Percentiles rank a stretch among this genome's conserved stretches.
These are phyloP conservation scores for Trypoxylus dichotomus DNA, from an alignment of 1,140 invertebrate genomes.

Conservation along the genomic window DNA sequence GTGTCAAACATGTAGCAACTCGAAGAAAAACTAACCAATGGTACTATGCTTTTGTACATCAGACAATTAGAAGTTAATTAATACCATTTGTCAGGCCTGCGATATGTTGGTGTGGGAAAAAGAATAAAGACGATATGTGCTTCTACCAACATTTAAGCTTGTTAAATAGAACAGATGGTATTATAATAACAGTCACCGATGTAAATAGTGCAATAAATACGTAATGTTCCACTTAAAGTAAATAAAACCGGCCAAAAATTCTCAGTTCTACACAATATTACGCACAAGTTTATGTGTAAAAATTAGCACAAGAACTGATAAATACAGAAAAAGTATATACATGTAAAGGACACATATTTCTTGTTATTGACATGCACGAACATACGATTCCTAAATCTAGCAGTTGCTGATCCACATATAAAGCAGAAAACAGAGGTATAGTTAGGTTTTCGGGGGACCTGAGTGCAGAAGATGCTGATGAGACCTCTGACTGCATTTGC, in stretches of 20 bases:
- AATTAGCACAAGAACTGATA: too few species aligned
- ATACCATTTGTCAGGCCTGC: background rate
- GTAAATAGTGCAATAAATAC: background rate
- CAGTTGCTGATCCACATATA: too few species aligned
- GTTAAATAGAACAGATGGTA: background rate
- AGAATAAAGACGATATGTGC: background rate
- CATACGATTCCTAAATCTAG: too few species aligned
- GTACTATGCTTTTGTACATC: background rate
- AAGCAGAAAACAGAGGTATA: too few species aligned
- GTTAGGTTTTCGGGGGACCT: too few species aligned
- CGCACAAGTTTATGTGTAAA: background rate
- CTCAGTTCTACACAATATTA: background rate
- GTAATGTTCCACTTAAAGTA: background rate
- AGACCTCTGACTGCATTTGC: too few species aligned
- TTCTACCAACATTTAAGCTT: background rate
- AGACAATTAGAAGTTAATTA: constrained; percentile 4
- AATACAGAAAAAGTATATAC: too few species aligned
- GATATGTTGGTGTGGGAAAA: background rate
- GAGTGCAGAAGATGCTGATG: too few species aligned
- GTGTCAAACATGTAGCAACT: background rate
- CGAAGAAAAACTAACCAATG: background rate
- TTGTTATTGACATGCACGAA: too few species aligned
- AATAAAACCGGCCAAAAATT: background rate
- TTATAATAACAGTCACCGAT: background rate
- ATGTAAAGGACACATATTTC: too few species aligned